Evolutionary conservation across 2,797 vertebrate species (phyloP).

Genomic region (Uromys caudimaculatus): DNA sequence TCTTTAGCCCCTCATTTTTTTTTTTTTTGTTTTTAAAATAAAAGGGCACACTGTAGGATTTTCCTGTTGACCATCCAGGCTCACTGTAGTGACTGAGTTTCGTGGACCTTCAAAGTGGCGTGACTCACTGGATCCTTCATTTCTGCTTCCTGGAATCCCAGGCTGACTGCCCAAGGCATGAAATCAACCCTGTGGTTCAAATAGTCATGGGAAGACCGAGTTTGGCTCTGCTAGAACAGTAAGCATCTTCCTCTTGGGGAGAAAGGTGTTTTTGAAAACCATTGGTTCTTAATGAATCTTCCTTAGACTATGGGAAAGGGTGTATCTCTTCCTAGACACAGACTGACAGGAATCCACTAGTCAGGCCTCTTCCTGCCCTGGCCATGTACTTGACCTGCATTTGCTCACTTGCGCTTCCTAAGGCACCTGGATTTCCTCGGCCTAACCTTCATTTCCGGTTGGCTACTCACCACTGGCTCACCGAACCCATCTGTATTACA

Average conservation of each 20-base stretch:
- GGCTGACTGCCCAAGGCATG: neutral
- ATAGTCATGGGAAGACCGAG: conserved; percentile 31
- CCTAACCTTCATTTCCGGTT: neutral
- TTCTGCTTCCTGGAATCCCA: neutral
- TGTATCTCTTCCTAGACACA: neutral
- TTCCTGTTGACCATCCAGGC: neutral
- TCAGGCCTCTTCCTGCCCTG: neutral
- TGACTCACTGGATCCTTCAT: neutral
- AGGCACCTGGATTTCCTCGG: neutral
- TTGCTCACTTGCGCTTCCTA: neutral
- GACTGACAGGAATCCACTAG: accelerated
- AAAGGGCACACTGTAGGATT: neutral
- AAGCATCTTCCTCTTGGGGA: neutral
- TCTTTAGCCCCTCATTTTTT: too few species aligned
- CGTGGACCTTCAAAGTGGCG: conserved; percentile 32
- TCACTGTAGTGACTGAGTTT: conserved; percentile 13
- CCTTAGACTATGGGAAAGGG: neutral
- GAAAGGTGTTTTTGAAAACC: neutral
- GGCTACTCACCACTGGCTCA: neutral
- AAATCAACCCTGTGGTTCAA: conserved; percentile 47
- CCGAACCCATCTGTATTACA: neutral
- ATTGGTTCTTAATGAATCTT: neutral
- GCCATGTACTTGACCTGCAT: accelerated
- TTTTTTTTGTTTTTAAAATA: too few species aligned
- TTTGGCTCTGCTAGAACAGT: conserved; percentile 13